Conservation (phyloP, 2,113 vertebrate genomes). For the Bucco capensis region DNA sequence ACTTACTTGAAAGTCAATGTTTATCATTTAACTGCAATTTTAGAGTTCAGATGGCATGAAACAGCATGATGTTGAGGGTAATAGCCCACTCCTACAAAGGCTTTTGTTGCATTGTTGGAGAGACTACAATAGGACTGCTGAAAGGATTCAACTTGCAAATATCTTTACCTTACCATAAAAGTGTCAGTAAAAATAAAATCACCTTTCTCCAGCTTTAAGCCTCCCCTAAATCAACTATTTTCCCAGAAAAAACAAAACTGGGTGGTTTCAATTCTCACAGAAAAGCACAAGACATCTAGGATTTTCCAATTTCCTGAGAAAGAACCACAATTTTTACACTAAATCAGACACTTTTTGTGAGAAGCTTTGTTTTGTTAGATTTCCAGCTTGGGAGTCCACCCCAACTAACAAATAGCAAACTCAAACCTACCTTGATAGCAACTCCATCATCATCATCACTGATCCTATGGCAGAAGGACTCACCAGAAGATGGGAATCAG, state of each 20-base stretch:
- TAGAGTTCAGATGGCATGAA: neutral
- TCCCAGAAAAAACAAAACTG: neutral
- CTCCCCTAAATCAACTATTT: neutral
- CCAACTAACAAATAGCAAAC: too few species aligned
- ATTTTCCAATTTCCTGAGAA: neutral
- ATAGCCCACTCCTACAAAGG: neutral
- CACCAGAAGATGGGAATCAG: too few species aligned
- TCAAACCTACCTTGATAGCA: too few species aligned
- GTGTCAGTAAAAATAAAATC: neutral
- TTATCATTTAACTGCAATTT: neutral
- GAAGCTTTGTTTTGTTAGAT: neutral
- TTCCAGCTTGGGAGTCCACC: too few species aligned
- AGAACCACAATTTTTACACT: neutral
- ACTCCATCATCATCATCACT: too few species aligned
- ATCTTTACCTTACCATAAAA: neutral
- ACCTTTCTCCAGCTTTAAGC: neutral
- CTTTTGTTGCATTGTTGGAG: neutral
- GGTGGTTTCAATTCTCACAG: neutral
- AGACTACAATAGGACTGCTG: neutral
- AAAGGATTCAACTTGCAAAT: neutral
- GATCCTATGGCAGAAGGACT: too few species aligned
- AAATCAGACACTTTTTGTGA: neutral
- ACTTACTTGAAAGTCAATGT: neutral
- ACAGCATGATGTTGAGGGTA: neutral
- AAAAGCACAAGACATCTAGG: neutral